Conservation (phyloP, 2,113 vertebrate genomes). For the Sphaerodactylus townsendi region DNA sequence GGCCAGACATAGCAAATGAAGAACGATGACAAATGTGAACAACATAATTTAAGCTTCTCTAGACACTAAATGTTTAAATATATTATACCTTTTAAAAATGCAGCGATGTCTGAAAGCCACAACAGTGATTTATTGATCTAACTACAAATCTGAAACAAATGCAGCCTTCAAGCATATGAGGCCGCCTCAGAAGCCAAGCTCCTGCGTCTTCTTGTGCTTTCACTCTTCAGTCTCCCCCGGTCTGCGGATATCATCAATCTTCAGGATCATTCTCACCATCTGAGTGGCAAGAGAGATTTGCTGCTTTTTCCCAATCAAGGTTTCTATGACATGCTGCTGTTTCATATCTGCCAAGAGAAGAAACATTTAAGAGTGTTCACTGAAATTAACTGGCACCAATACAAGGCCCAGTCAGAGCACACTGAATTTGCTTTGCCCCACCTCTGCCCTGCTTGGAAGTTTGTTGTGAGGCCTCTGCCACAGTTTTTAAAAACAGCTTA, state of each 20-base stretch:
- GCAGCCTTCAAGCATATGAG: conserved; percentile 27
- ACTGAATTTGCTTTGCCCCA: background rate
- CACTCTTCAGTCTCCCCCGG: conserved; percentile 92
- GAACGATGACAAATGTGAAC: background rate
- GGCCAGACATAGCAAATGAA: background rate
- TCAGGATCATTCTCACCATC: conserved; percentile 97
- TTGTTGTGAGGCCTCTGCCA: background rate
- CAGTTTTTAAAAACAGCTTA: background rate
- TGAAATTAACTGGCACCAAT: background rate
- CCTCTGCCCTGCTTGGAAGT: background rate
- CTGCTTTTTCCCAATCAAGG: conserved; percentile 96
- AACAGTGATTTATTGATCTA: conserved; percentile 19
- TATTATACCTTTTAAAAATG: background rate
- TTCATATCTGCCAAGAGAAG: conserved; percentile 88
- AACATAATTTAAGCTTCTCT: background rate
- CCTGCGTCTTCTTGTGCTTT: conserved; percentile 24
- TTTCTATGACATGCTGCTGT: conserved; percentile 96
- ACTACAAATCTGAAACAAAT: background rate
- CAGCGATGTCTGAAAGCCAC: background rate
- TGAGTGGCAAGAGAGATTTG: conserved; percentile 95
- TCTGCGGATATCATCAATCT: conserved; percentile 95
- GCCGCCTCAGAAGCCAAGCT: conserved; percentile 32
- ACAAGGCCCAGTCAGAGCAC: background rate
- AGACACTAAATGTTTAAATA: background rate
- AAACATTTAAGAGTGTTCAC: background rate